These are phyloP conservation scores for Tachypleus tridentatus DNA, from an alignment of 1,140 invertebrate genomes.

Conservation along the genomic window DNA sequence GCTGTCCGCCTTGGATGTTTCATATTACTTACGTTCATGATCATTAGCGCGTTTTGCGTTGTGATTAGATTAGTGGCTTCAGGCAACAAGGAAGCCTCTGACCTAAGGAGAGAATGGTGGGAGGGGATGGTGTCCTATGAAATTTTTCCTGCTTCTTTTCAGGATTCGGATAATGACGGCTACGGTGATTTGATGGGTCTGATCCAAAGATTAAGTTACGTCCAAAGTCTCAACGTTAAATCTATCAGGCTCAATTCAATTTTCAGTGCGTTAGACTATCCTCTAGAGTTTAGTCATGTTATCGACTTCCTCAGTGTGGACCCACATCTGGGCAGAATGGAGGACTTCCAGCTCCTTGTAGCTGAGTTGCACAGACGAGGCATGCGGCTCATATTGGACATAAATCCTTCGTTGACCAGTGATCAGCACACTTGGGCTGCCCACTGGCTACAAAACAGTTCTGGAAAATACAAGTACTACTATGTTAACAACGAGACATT, in stretches of 20 bases:
- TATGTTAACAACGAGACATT: constrained; percentile 16
- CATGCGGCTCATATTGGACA: constrained; percentile 57
- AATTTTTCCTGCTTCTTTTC: constrained; percentile 65
- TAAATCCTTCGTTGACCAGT: constrained; percentile 31
- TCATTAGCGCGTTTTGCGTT: not conserved
- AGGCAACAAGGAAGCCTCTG: not conserved
- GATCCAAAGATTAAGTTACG: constrained; percentile 45
- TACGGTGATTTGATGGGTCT: constrained; percentile 22
- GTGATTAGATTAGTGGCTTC: constrained; percentile 3
- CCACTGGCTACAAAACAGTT: constrained; percentile 17
- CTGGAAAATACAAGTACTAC: constrained; percentile 17
- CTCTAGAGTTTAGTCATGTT: constrained; percentile 51
- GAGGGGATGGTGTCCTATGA: constrained; percentile 68
- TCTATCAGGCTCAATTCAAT: constrained; percentile 60
- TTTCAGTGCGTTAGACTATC: constrained; percentile 53
- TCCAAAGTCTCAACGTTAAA: constrained; percentile 46
- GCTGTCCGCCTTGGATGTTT: constrained; percentile 5
- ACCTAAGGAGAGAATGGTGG: constrained; percentile 48
- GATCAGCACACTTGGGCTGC: constrained; percentile 25
- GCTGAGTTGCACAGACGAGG: constrained; percentile 46
- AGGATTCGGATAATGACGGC: constrained; percentile 47
- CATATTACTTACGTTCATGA: not conserved
- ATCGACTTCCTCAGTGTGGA: constrained; percentile 49
- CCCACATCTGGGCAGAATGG: constrained; percentile 45
- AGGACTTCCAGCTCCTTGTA: constrained; percentile 51